A percentile compares a stretch with the other conserved stretches of the same genome.
phyloP scores from a whole-genome alignment of 64 coral and sea anemone genomes.

The Anthopleura sola region DNA sequence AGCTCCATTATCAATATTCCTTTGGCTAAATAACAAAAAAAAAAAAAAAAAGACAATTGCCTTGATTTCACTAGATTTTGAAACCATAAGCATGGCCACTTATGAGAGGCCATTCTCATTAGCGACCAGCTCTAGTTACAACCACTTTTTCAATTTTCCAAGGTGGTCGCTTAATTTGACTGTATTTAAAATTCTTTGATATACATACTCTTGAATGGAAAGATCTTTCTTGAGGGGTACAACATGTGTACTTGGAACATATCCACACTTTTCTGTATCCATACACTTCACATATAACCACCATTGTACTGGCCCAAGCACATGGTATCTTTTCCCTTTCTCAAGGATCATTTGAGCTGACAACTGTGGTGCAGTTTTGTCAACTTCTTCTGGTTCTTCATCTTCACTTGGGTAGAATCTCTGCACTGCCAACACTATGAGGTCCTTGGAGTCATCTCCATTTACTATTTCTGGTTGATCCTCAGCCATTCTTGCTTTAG shows the following conservation, averaged over 20 bases:
- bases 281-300: constrained; percentile 64
- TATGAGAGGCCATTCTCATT: too few species aligned
- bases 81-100: too few species aligned
- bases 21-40: constrained; percentile 7
- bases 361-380: constrained; percentile 54
- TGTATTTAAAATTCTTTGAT: too few species aligned
- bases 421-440: constrained; percentile 57
- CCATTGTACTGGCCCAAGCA: constrained; percentile 42
- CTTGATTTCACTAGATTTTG: not conserved
- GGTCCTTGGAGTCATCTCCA: not conserved
- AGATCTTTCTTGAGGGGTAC: constrained; percentile 66
- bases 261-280: constrained; percentile 52
- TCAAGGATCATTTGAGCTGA: constrained; percentile 52
- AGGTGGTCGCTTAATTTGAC: too few species aligned
- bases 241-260: constrained; percentile 70
- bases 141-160: too few species aligned
- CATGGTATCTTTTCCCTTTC: constrained; percentile 41
- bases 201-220: constrained; percentile 50
- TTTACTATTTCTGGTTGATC: not conserved
- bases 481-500: not conserved
- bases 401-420: constrained; percentile 51
- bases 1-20: constrained; percentile 17
- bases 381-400: constrained; percentile 32
- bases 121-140: too few species aligned
- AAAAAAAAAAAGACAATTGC: not conserved